Evolutionary conservation across 2,113 vertebrate species (phyloP), one percentile per base, ranked within the genome.

Genomic region (Balaeniceps rex): DNA sequence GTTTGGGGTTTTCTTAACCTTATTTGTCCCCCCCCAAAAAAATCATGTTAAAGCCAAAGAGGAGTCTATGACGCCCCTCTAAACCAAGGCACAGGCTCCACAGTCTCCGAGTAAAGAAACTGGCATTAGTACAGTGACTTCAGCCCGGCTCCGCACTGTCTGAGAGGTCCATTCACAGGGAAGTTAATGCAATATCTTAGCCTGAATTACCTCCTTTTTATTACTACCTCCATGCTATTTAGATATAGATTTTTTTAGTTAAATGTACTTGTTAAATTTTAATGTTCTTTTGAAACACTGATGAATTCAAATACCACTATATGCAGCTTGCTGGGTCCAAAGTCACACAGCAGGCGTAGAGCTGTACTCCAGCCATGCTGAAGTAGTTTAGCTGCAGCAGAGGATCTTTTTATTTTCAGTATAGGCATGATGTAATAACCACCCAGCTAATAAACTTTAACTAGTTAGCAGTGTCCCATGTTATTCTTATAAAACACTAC

Each of bases 211-310:
- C 84, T 91, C 87, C 78, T 93, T 97, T 97, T 97, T 87, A 95
- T 95, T 95, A 95, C 94, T 89, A 83, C 87, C 89, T 95, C 70
- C 40, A 54, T 69, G 52, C 95, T 96, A 94, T 95, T 96, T 87
- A 76, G 87, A 63, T 94, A 94, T 79, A 91, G 95, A 92, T 96
- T 91, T 95, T 51, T 95, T 94, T 93, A 87, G 87, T 96, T 95
- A 96, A 95, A 95, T 80, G 78, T 87, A 90, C 89, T 93, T 97
- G 93, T 96, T 95, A 97, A 96, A 94, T 90, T 94, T 97, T 97
- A 92, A 94, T 96, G 94, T 57, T 92, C 96, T 95, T 94, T 83
- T 96, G 90, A 92, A 97, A 83, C 83, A 77, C 88, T 80, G 94
- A 83, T 94, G 88, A 92, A 90, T 94, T 95, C 79, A 78, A 83